Conservation (phyloP, 30 jellyfish, hydroid and myxozoan species). For the Pelagia noctiluca region DNA sequence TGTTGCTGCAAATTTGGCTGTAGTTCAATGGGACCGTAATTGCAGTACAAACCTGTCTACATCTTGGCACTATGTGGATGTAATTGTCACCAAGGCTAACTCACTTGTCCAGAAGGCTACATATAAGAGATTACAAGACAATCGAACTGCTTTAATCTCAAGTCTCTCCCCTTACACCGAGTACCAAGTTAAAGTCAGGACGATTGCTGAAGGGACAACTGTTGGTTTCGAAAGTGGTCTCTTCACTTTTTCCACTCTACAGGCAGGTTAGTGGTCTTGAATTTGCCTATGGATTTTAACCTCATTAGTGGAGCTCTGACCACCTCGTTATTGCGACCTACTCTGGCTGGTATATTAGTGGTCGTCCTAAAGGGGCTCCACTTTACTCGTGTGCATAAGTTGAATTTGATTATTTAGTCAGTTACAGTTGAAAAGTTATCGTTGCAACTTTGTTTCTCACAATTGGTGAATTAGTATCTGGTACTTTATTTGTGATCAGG, state of each 20-base stretch:
- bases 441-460: no score
- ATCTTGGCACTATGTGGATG: constrained; percentile 27
- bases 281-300: no score
- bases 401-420: no score
- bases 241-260: neutral
- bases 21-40: constrained; percentile 33
- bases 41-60: constrained; percentile 25
- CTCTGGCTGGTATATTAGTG: no score
- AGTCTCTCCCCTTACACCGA: constrained; percentile 29
- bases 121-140: constrained; percentile 1
- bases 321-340: no score
- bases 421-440: no score
- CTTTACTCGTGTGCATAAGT: no score
- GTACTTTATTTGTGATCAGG: no score
- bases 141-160: neutral
- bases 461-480: no score
- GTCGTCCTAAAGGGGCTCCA: no score
- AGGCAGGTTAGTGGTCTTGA: constrained; percentile 17
- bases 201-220: neutral
- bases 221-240: neutral
- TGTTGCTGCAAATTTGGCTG: neutral
- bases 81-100: constrained; percentile 8
- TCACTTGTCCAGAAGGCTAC: neutral
- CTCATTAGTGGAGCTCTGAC: no score
- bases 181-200: constrained; percentile 37